phyloP scores from a whole-genome alignment of 2,113 vertebrate genomes.

The Campylorhamphus procurvoides region DNA sequence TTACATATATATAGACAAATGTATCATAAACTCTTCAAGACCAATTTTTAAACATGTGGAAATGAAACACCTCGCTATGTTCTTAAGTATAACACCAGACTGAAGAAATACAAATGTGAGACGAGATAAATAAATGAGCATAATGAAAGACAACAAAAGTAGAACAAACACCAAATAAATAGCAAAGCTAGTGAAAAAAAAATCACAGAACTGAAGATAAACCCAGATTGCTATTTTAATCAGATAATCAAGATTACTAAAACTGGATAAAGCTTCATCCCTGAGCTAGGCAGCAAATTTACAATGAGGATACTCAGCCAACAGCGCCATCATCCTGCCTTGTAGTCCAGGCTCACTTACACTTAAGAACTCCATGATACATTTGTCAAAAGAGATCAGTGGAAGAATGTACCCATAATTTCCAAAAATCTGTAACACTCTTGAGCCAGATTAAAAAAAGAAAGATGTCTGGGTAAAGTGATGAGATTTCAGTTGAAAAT shows the following conservation, averaged over 20 bases:
- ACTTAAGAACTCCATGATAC: not conserved
- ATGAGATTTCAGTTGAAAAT: not conserved
- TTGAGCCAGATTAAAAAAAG: not conserved
- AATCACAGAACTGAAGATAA: not conserved
- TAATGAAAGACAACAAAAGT: not conserved
- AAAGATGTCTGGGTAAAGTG: not conserved
- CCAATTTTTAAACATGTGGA: not conserved
- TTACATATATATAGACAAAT: not conserved
- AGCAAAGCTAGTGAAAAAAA: not conserved
- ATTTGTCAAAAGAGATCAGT: not conserved
- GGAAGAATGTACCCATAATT: not conserved
- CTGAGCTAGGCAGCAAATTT: not conserved
- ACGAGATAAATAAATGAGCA: not conserved
- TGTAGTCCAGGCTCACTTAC: not conserved
- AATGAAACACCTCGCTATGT: conserved; percentile 17
- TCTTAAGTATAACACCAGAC: not conserved
- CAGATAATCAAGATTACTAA: not conserved
- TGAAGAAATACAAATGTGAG: not conserved
- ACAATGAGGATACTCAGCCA: not conserved
- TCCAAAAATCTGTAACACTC: not conserved
- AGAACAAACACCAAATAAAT: not conserved
- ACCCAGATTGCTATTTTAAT: not conserved
- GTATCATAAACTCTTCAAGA: not conserved
- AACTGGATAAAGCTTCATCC: not conserved
- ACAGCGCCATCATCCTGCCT: not conserved